phyloP scores from a whole-genome alignment of 2,888 invertebrate species.

The Callyntrura sp. region DNA sequence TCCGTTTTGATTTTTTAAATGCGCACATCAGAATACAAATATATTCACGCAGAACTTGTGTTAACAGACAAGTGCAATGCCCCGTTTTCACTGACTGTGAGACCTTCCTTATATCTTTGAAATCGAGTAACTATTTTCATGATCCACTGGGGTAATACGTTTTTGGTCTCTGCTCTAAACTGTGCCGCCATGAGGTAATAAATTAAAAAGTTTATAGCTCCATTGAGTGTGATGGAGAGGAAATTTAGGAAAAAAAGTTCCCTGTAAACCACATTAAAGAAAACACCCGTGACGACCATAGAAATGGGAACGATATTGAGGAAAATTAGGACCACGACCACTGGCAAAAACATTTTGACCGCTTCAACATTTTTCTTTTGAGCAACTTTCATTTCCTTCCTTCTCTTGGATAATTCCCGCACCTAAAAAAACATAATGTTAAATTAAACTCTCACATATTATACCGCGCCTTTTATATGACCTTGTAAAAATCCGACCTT shows the following conservation, averaged over 20 bases:
- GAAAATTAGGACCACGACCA: background rate
- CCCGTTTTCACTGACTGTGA: too few species aligned
- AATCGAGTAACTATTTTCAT: too few species aligned
- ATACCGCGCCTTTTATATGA: too few species aligned
- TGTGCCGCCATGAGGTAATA: background rate
- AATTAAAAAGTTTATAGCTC: slow-evolving; percentile 23
- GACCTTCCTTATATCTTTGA: too few species aligned
- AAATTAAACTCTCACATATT: background rate
- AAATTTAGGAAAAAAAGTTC: background rate
- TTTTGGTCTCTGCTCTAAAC: slow-evolving; percentile 3
- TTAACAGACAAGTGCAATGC: too few species aligned
- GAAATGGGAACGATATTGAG: slow-evolving; percentile 5
- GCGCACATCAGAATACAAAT: too few species aligned
- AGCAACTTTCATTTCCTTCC: slow-evolving; percentile 4
- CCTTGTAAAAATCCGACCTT: too few species aligned
- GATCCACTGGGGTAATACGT: too few species aligned
- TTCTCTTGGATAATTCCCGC: background rate
- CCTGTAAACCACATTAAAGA: background rate
- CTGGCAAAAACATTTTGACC: slow-evolving; percentile 31
- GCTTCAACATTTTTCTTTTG: background rate
- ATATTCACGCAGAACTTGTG: too few species aligned
- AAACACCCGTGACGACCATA: background rate
- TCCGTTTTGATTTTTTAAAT: too few species aligned
- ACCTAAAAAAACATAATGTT: background rate
- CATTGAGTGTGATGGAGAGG: slow-evolving; percentile 10